Evolutionary conservation across 2,888 invertebrate species (phyloP).

Genomic region (Brachypalpus laphriformis): DNA sequence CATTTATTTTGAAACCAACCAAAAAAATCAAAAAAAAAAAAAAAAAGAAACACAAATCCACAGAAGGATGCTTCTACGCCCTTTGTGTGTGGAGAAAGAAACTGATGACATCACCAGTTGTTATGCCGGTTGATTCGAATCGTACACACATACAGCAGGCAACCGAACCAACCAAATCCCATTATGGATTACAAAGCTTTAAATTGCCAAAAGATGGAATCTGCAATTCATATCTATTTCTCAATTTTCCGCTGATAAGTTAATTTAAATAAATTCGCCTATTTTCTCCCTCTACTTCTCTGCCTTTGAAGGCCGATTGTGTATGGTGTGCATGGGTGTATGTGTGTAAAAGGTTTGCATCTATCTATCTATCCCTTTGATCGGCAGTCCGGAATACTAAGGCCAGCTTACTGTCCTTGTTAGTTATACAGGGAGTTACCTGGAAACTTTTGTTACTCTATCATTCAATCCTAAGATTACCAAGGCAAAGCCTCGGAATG

Average conservation of each 20-base stretch:
- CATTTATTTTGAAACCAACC: conserved; percentile 46
- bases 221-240: conserved; percentile 74
- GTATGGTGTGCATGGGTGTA: conserved; percentile 1
- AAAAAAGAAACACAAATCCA: conserved; percentile 18
- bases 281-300: conserved; percentile 6
- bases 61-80: conserved; percentile 12
- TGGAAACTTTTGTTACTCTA: neutral
- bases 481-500: neutral
- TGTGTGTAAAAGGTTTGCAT: neutral
- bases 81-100: conserved; percentile 18
- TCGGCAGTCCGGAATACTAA: conserved; percentile 31
- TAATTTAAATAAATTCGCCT: conserved; percentile 72
- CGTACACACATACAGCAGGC: conserved; percentile 3
- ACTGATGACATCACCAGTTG: conserved; percentile 65
- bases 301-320: conserved; percentile 10
- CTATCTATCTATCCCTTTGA: conserved; percentile 31
- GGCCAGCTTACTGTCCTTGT: conserved; percentile 27
- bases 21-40: neutral
- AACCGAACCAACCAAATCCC: conserved; percentile 60
- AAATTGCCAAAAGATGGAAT: conserved; percentile 74
- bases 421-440: conserved; percentile 12
- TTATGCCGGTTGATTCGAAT: conserved; percentile 52
- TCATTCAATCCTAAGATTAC: neutral
- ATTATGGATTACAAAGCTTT: conserved; percentile 73
- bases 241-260: conserved; percentile 74